These are phyloP conservation scores for Andrena bucephala DNA, from an alignment of 2,888 invertebrate genomes.

Conservation along the genomic window DNA sequence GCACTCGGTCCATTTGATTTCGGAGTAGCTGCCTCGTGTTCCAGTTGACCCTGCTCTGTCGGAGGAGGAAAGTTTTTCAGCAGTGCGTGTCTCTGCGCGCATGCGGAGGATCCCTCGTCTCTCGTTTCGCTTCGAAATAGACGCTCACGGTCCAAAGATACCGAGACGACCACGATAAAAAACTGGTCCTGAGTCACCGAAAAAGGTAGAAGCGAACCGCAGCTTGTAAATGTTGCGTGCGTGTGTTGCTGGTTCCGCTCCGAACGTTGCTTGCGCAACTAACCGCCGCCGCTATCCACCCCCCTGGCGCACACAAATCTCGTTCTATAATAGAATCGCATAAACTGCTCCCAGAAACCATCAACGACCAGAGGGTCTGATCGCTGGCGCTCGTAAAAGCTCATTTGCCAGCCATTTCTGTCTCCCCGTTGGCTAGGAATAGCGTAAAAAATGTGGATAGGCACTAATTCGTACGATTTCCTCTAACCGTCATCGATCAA, in stretches of 20 bases:
- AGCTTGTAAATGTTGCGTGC: constrained; percentile 61
- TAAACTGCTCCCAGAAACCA: constrained; percentile 69
- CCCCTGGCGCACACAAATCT: constrained; percentile 37
- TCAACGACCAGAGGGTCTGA: constrained; percentile 53
- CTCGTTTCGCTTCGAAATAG: constrained; percentile 49
- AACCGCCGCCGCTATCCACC: constrained; percentile 49
- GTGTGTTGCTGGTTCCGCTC: constrained; percentile 53
- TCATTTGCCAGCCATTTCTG: constrained; percentile 41
- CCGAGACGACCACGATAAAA: constrained; percentile 50
- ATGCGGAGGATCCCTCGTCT: constrained; percentile 12
- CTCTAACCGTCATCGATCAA: background rate
- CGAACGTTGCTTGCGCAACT: constrained; percentile 70
- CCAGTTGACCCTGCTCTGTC: constrained; percentile 33
- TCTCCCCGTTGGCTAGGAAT: too few relatives aligned
- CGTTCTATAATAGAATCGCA: constrained; percentile 68
- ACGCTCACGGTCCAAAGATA: constrained; percentile 54
- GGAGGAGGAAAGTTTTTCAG: constrained; percentile 12
- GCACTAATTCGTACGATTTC: background rate
- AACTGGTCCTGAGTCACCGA: constrained; percentile 60
- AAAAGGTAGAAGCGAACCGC: constrained; percentile 41
- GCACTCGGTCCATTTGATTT: constrained; percentile 38
- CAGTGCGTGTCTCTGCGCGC: background rate
- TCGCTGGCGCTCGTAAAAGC: constrained; percentile 54
- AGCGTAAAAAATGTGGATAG: background rate
- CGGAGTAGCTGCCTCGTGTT: constrained; percentile 15